Conservation (phyloP, 2,797 vertebrate genomes). For the Xenentodon cancila region DNA sequence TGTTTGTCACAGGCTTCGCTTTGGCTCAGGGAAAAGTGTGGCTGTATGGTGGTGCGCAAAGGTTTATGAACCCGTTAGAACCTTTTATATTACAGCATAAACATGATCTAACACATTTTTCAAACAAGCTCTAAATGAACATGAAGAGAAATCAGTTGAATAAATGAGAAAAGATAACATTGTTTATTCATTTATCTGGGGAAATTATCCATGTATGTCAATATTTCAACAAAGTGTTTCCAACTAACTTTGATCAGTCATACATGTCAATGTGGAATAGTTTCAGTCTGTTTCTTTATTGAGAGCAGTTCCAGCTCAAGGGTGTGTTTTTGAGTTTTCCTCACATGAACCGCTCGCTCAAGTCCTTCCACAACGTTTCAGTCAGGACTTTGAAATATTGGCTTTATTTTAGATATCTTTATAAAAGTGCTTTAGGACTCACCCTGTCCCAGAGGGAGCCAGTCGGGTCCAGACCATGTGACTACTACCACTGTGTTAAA, state of each 20-base stretch:
- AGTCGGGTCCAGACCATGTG: too few species aligned
- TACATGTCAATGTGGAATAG: background rate
- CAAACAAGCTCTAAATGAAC: background rate
- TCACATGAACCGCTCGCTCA: background rate
- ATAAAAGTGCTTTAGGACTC: background rate
- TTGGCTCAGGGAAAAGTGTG: too few species aligned
- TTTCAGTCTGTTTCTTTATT: background rate
- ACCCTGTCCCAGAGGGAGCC: too few species aligned
- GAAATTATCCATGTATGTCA: too few species aligned
- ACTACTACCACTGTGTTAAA: too few species aligned
- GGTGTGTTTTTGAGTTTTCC: background rate
- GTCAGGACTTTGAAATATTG: background rate
- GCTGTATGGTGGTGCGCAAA: background rate
- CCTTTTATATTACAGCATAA: background rate
- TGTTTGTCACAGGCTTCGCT: background rate
- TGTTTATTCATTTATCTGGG: too few species aligned
- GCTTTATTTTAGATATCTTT: background rate
- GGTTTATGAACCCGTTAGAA: background rate
- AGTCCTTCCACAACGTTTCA: background rate
- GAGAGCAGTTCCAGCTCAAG: background rate
- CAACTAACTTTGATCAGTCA: background rate
- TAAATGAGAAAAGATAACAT: too few species aligned
- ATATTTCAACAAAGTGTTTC: background rate
- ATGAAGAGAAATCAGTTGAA: background rate
- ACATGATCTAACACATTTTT: too few species aligned